Evolutionary conservation across 2,888 invertebrate species (phyloP).

Genomic region (Tolmerus cingulatus): DNA sequence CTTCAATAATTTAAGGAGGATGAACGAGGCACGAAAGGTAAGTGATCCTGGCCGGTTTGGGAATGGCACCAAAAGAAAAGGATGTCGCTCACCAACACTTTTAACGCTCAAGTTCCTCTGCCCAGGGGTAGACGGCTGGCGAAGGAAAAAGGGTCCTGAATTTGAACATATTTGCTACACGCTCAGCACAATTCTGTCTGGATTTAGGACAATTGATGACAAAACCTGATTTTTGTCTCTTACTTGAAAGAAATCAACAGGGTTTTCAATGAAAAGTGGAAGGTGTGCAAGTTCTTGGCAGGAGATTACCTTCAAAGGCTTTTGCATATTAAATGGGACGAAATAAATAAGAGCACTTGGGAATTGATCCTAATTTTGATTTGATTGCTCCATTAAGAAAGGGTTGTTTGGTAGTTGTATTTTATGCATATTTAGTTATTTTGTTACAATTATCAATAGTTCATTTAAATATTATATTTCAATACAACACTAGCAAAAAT

Average conservation of each 20-base stretch:
- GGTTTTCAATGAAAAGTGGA: slow-evolving; percentile 20
- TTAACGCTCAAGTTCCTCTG: neutral
- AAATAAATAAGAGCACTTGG: neutral
- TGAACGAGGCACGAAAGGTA: neutral
- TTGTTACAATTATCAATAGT: neutral
- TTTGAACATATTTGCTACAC: neutral
- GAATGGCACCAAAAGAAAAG: slow-evolving; percentile 17
- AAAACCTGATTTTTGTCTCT: slow-evolving; percentile 6
- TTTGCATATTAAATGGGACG: slow-evolving; percentile 31
- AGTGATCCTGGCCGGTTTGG: slow-evolving; percentile 24
- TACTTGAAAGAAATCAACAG: slow-evolving; percentile 11
- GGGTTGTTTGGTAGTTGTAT: too few relatives aligned
- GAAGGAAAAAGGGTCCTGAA: slow-evolving; percentile 13
- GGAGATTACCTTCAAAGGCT: slow-evolving; percentile 15
- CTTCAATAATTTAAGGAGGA: neutral
- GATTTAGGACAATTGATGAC: slow-evolving; percentile 6
- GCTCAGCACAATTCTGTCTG: neutral
- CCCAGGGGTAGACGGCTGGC: neutral
- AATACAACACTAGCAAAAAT: neutral
- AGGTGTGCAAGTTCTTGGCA: slow-evolving; percentile 16
- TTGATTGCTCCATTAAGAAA: neutral
- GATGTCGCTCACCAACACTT: slow-evolving; percentile 6
- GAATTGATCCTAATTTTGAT: neutral
- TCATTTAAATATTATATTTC: neutral
- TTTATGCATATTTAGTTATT: neutral